Conservation (phyloP, 2,113 vertebrate genomes). For the Solenodon paradoxus region DNA sequence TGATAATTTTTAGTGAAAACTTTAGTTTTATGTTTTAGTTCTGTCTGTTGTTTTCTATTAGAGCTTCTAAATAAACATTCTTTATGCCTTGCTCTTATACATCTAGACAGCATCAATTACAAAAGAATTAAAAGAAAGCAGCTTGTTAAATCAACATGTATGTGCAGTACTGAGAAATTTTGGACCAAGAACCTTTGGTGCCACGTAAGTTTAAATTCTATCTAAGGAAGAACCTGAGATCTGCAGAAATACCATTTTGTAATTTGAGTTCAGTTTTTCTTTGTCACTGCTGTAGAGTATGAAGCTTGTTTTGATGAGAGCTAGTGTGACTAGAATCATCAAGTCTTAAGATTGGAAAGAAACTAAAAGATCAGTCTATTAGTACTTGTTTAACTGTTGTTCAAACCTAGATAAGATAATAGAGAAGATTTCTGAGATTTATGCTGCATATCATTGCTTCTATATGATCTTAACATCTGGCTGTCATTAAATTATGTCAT, state of each 20-base stretch:
- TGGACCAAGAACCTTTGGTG: conserved; percentile 33
- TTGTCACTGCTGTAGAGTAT: neutral
- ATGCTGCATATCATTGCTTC: neutral
- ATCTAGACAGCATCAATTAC: conserved; percentile 66
- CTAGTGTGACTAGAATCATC: neutral
- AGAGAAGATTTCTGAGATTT: neutral
- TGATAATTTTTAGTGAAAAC: neutral
- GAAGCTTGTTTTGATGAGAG: neutral
- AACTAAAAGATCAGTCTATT: neutral
- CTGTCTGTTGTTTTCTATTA: neutral
- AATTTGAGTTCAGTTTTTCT: neutral
- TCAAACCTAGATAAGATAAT: neutral
- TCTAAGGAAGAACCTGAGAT: neutral
- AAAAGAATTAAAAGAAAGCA: conserved; percentile 70
- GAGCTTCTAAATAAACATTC: neutral
- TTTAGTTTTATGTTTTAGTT: neutral
- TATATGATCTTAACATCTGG: neutral
- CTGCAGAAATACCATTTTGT: neutral
- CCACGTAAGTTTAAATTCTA: conserved; percentile 63
- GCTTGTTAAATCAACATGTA: conserved; percentile 60
- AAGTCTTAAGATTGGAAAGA: neutral
- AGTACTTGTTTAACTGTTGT: neutral
- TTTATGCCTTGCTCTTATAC: neutral
- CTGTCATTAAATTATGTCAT: neutral
- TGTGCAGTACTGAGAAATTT: conserved; percentile 60